These are phyloP conservation scores for Plectropomus leopardus DNA, from an alignment of 2,113 vertebrate genomes.

Conservation along the genomic window DNA sequence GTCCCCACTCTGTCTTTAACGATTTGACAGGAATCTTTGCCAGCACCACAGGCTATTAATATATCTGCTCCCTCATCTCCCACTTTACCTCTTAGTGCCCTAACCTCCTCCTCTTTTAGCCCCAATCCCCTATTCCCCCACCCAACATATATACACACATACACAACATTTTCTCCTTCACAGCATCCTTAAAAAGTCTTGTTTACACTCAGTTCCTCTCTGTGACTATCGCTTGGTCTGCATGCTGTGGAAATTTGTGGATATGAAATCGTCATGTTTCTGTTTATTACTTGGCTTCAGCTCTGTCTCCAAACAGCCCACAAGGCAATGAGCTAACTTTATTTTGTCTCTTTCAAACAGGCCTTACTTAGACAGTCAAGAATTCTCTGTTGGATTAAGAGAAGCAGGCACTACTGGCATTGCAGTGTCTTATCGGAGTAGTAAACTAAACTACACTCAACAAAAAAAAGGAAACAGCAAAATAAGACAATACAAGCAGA, in stretches of 20 bases:
- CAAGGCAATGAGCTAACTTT: slow-evolving; percentile 64
- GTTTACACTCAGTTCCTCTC: slow-evolving; percentile 45
- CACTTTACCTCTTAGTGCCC: slow-evolving; percentile 38
- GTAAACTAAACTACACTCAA: not conserved
- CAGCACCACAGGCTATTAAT: slow-evolving; percentile 64
- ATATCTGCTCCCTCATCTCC: slow-evolving; percentile 37
- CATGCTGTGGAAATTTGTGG: slow-evolving; percentile 67
- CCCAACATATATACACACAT: slow-evolving; percentile 5
- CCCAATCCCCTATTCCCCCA: slow-evolving; percentile 8
- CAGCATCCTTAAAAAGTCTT: slow-evolving; percentile 38
- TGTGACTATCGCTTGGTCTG: slow-evolving; percentile 53
- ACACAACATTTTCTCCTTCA: slow-evolving; percentile 21
- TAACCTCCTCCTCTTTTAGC: slow-evolving; percentile 40
- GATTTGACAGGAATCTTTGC: slow-evolving; percentile 73
- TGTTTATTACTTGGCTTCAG: slow-evolving; percentile 75
- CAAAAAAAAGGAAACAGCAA: no score
- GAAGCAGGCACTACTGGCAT: slow-evolving; percentile 10
- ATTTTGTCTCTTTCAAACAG: slow-evolving; percentile 54
- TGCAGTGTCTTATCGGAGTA: slow-evolving; percentile 20
- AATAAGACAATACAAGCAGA: no score
- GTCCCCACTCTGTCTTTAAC: slow-evolving; percentile 57
- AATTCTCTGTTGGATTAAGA: slow-evolving; percentile 30
- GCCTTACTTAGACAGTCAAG: slow-evolving; percentile 25
- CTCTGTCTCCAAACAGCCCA: slow-evolving; percentile 70
- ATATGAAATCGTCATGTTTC: slow-evolving; percentile 76